Evolutionary conservation across 1,140 invertebrate species (phyloP).

Genomic region (Temnothorax curvispinosus): DNA sequence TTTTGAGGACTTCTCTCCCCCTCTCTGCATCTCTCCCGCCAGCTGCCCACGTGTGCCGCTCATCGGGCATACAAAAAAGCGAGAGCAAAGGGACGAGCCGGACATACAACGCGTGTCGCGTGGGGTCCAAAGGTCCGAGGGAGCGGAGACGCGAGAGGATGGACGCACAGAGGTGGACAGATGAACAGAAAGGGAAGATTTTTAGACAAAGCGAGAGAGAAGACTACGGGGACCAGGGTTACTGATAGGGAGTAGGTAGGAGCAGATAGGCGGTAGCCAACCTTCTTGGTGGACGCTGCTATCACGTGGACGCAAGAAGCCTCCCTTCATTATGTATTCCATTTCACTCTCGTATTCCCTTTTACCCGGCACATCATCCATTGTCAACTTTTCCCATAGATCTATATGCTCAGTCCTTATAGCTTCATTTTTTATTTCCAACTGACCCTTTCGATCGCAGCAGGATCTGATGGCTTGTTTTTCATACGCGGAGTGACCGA

Average conservation of each 20-base stretch:
- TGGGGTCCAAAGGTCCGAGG: conserved; percentile 48
- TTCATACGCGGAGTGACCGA: conserved; percentile 1
- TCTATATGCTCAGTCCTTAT: conserved; percentile 12
- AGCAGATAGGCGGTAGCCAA: conserved; percentile 69
- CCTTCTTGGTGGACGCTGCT: conserved; percentile 66
- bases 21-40: conserved; percentile 5
- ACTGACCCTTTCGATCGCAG: not conserved
- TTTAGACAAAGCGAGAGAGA: conserved; percentile 61
- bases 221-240: conserved; percentile 46
- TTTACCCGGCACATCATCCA: conserved; percentile 65
- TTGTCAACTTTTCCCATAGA: conserved; percentile 75
- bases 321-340: conserved; percentile 83
- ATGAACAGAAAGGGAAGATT: conserved; percentile 61
- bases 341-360: conserved; percentile 80
- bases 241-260: conserved; percentile 59
- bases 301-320: conserved; percentile 72
- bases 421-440: conserved; percentile 17
- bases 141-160: conserved; percentile 41
- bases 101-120: conserved; percentile 71
- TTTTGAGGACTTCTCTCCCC: conserved; percentile 81
- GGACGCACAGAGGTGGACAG: conserved; percentile 17
- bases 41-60: conserved; percentile 63
- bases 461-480: conserved; percentile 7
- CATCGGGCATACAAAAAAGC: conserved; percentile 80
- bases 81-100: conserved; percentile 64